phyloP scores from a whole-genome alignment of 2,888 invertebrate species.

The Drosophila quinaria region DNA sequence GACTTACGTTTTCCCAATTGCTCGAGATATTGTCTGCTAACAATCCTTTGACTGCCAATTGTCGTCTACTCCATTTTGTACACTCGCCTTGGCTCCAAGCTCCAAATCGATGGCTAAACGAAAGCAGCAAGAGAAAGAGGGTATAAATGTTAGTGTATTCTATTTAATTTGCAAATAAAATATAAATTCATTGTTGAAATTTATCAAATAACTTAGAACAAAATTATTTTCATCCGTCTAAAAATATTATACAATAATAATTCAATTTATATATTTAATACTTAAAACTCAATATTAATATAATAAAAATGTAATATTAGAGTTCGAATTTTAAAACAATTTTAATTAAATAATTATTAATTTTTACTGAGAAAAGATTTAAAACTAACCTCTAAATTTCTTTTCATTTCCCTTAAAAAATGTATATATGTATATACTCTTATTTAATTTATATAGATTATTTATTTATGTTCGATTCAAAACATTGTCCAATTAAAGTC shows the following conservation, averaged over 20 bases:
- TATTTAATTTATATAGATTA: neutral
- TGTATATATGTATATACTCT: too few species aligned
- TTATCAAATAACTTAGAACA: neutral
- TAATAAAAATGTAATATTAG: neutral
- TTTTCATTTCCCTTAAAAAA: too few species aligned
- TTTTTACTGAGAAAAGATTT: too few species aligned
- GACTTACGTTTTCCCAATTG: conserved; percentile 4
- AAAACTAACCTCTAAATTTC: too few species aligned
- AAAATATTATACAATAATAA: neutral
- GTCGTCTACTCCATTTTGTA: conserved; percentile 57
- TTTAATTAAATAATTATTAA: too few species aligned
- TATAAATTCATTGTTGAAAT: neutral
- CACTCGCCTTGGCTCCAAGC: conserved; percentile 33
- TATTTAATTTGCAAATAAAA: neutral
- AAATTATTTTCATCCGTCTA: neutral
- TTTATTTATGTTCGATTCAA: neutral
- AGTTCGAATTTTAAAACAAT: too few species aligned
- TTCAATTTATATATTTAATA: too few species aligned
- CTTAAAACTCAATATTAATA: too few species aligned
- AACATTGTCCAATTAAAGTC: conserved; percentile 59
- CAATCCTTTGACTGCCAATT: conserved; percentile 57
- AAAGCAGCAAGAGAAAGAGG: neutral
- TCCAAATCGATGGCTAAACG: conserved; percentile 31
- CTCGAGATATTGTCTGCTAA: conserved; percentile 8
- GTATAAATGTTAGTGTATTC: conserved; percentile 30